Percentiles rank a stretch among this genome's conserved stretches.
Conservation (phyloP, 2,888 invertebrate genomes). For the Nesidiocoris tenuis region DNA sequence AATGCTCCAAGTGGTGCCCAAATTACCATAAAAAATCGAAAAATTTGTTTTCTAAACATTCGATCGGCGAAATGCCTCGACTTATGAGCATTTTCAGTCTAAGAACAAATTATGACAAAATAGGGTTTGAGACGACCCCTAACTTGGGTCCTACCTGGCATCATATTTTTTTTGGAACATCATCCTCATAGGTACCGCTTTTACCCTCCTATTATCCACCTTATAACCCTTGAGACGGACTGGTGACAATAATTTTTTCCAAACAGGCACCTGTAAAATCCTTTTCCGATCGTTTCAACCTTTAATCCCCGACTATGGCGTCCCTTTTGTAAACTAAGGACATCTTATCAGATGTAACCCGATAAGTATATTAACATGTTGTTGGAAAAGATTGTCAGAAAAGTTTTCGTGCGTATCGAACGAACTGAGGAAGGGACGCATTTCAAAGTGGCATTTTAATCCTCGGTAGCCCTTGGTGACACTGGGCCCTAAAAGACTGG, state of each 20-base stretch:
- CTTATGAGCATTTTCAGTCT: too few species aligned
- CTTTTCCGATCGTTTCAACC: slow-evolving; percentile 24
- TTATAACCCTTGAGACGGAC: neutral
- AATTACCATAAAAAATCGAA: too few species aligned
- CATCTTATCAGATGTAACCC: slow-evolving; percentile 40
- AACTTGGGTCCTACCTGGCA: too few species aligned
- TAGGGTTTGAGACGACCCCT: too few species aligned
- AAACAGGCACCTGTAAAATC: slow-evolving; percentile 16
- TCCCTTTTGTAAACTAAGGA: neutral
- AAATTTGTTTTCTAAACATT: too few species aligned
- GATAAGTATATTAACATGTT: slow-evolving; percentile 40
- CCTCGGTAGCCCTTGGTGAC: slow-evolving; percentile 39
- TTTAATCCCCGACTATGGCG: slow-evolving; percentile 12
- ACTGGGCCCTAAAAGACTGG: neutral
- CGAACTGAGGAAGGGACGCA: slow-evolving; percentile 2
- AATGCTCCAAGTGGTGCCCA: too few species aligned
- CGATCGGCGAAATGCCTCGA: too few species aligned
- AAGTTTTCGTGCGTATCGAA: slow-evolving; percentile 5
- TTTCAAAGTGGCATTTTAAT: slow-evolving; percentile 39
- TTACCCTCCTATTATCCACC: neutral
- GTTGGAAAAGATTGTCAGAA: slow-evolving; percentile 32
- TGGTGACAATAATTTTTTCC: slow-evolving; percentile 38
- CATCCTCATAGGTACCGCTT: too few species aligned
- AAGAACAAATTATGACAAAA: too few species aligned
- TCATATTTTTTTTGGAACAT: neutral